Evolutionary conservation across 2,797 vertebrate species (phyloP).

Genomic region (Lepus townsendii): DNA sequence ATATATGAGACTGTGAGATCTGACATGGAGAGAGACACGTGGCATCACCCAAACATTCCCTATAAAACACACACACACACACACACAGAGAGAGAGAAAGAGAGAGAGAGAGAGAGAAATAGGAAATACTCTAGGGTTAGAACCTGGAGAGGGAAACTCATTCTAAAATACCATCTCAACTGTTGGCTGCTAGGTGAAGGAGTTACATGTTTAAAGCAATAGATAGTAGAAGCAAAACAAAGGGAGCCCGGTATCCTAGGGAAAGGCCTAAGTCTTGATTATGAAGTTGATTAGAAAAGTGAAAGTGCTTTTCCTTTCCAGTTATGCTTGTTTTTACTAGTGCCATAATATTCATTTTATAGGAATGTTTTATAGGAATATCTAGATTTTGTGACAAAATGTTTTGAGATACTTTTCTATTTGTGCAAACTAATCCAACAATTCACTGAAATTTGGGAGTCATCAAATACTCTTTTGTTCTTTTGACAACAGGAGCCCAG

Average conservation of each 20-base stretch:
- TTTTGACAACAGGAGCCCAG: neutral
- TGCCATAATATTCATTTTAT: constrained; percentile 78
- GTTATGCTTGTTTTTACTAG: constrained; percentile 77
- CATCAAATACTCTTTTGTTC: constrained; percentile 35
- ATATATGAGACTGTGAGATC: constrained; percentile 61
- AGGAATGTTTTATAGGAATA: constrained; percentile 70
- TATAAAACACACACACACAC: constrained; percentile 40
- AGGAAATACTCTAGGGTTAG: neutral
- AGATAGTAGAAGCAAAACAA: constrained; percentile 63
- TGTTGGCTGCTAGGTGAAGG: neutral
- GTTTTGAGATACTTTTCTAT: neutral
- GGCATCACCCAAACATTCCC: constrained; percentile 37
- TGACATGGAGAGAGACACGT: neutral
- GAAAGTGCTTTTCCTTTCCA: constrained; percentile 82
- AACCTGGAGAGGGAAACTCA: neutral
- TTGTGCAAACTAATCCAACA: constrained; percentile 73
- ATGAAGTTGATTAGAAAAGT: constrained; percentile 78
- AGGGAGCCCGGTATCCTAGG: neutral
- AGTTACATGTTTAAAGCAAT: neutral
- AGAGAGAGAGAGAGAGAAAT: neutral
- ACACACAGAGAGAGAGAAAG: too few relatives aligned
- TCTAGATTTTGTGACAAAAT: constrained; percentile 66
- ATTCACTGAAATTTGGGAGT: constrained; percentile 59
- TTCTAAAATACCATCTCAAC: constrained; percentile 68
- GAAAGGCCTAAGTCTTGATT: constrained; percentile 72